Evolutionary conservation across 2,113 vertebrate species (phyloP), one percentile per base, ranked within the genome.

Genomic region (Dipodomys stephensi): DNA sequence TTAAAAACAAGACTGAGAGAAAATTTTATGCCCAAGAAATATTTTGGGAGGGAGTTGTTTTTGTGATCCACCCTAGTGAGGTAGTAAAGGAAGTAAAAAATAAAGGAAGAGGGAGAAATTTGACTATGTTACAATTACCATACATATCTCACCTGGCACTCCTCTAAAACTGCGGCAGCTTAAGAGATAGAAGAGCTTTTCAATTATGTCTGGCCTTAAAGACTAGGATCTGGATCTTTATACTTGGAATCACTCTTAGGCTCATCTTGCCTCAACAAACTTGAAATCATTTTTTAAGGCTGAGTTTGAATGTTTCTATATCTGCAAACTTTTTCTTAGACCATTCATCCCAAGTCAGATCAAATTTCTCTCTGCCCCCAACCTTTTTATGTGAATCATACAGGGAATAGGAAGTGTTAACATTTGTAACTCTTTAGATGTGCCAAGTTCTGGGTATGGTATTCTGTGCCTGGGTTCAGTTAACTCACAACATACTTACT

Each of bases 291-390:
- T 60, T 71, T 74, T 81, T 11, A 81, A 95, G 69, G 15, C 20
- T 90, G 39, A 87, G 69, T 7, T 69, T 30, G 73, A 60, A 68
- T 87, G 69, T 92, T 95, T 84, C 32, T 83, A 23, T 74, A 73
- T 39, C 44, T 78, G 23, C 0, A 18, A 91, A 92, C 19, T 49
- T 44, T 91, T 88, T 77, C 62, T 90, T 87, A 83, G 90, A 93
- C 62, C 28, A 57, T 19, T 27, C 20, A 69, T 35, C 13, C 2
- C 72, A 10, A 71, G 6, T 49, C 78, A 81, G n/a, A 85, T 85
- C 39, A 72, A 89, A 64, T 88, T 92, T 60, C 10, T 69, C 60
- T 16, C 49, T 1, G 92, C 64, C 6, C 15, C 19, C 83, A 3
- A 77, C 62, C 65, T 74, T 94, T 39, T 28, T 82, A 7, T 77